phyloP scores from a whole-genome alignment of 2,888 invertebrate genomes.

The Drosophila picticornis region DNA sequence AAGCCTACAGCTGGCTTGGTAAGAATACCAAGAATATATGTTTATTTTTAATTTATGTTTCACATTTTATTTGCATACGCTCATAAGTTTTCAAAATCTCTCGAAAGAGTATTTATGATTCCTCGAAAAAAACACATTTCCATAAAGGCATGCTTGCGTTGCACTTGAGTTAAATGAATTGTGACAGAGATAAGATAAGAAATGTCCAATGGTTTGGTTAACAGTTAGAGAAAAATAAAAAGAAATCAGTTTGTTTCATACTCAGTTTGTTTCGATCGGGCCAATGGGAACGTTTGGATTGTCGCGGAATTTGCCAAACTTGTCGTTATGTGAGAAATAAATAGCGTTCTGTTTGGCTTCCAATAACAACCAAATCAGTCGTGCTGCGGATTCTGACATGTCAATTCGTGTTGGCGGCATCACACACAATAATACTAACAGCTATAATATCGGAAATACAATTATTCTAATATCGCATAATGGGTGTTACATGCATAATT shows the following conservation, averaged over 20 bases:
- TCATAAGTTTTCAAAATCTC: neutral
- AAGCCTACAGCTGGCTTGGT: neutral
- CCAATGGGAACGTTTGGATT: conserved; percentile 37
- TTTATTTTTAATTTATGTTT: neutral
- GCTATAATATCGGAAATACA: conserved; percentile 4
- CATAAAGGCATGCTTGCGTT: conserved; percentile 16
- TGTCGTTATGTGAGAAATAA: conserved; percentile 25
- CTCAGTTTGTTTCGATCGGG: conserved; percentile 60
- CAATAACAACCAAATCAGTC: conserved; percentile 57
- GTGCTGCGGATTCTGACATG: conserved; percentile 47
- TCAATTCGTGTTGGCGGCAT: conserved; percentile 15
- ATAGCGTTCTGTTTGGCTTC: conserved; percentile 10
- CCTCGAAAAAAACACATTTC: neutral
- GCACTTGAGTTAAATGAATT: conserved; percentile 52
- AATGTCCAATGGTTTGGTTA: conserved; percentile 26
- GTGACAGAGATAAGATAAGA: conserved; percentile 67
- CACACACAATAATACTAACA: conserved; percentile 11
- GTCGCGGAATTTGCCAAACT: conserved; percentile 31
- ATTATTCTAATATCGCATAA: conserved; percentile 40
- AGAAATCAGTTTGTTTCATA: conserved; percentile 50
- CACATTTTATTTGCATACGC: neutral
- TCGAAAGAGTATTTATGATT: neutral
- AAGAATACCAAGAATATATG: neutral
- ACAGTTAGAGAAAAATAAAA: conserved; percentile 5
- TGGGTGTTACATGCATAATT: conserved; percentile 82